Conservation (phyloP, 2,113 vertebrate genomes). For the Amia ocellicauda region DNA sequence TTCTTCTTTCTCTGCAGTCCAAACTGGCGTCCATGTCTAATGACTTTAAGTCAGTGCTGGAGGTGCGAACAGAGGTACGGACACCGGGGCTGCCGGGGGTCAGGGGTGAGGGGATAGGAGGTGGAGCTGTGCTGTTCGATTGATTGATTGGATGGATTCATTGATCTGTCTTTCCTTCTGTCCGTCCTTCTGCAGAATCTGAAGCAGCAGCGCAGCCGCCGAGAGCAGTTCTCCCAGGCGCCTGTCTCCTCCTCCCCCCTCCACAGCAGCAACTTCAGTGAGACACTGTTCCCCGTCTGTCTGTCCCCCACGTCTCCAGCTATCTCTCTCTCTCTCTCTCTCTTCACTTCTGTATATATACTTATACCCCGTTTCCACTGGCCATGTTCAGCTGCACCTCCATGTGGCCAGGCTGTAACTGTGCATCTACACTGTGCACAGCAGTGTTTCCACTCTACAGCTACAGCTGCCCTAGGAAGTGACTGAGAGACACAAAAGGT, state of each 20-base stretch:
- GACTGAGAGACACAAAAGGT: too few species aligned
- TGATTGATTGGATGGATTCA: too few species aligned
- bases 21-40: constrained; percentile 91
- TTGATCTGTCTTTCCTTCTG: background rate
- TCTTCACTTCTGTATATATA: background rate
- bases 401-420: too few species aligned
- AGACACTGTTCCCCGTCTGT: constrained; percentile 38
- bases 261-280: constrained; percentile 79
- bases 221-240: constrained; percentile 84
- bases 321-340: background rate
- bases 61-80: constrained; percentile 92
- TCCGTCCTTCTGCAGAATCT: constrained; percentile 70
- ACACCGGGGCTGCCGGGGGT: too few species aligned
- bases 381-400: too few species aligned
- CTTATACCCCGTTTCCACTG: too few species aligned
- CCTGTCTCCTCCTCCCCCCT: constrained; percentile 69
- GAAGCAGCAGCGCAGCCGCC: constrained; percentile 85
- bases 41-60: constrained; percentile 89
- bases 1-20: constrained; percentile 64
- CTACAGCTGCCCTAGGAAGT: too few species aligned
- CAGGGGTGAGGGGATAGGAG: too few species aligned
- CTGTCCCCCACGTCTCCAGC: background rate
- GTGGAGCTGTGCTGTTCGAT: too few species aligned
- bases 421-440: too few species aligned
- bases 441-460: too few species aligned